Conservation (phyloP, 2,113 vertebrate species). For the Thomomys bottae region DNA sequence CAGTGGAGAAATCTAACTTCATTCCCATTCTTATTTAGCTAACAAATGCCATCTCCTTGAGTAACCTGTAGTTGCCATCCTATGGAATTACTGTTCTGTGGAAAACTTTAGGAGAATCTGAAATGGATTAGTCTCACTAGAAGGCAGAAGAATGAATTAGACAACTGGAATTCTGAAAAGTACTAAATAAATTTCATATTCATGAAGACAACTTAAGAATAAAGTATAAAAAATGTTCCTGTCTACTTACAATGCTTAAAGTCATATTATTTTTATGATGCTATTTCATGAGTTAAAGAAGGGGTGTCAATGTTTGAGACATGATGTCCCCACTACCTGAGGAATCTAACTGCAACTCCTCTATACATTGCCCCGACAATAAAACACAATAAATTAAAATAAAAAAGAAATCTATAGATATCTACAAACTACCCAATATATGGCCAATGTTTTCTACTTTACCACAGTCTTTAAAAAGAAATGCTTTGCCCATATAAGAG, state of each 20-base stretch:
- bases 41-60: slow-evolving; percentile 33
- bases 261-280: neutral
- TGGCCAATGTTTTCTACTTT: neutral
- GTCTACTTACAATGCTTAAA: slow-evolving; percentile 20
- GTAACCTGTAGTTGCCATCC: neutral
- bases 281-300: neutral
- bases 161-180: slow-evolving; percentile 35
- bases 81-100: neutral
- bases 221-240: neutral
- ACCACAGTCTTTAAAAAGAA: slow-evolving; percentile 48
- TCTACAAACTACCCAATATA: neutral
- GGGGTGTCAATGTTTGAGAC: no score
- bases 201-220: slow-evolving; percentile 27
- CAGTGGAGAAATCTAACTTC: neutral
- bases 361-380: no score
- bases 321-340: no score
- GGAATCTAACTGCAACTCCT: no score
- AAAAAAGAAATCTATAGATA: slow-evolving; percentile 32
- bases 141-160: slow-evolving; percentile 1
- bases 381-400: no score
- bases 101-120: slow-evolving; percentile 30
- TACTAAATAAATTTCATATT: slow-evolving; percentile 16
- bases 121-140: neutral
- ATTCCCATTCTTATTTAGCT: slow-evolving; percentile 2
- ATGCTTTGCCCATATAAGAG: slow-evolving; percentile 52